A percentile compares a stretch with the other conserved stretches of the same genome.
These are phyloP conservation scores for Tokudaia tokunoshimensis DNA, from an alignment of 2,797 vertebrate genomes.

Conservation along the genomic window DNA sequence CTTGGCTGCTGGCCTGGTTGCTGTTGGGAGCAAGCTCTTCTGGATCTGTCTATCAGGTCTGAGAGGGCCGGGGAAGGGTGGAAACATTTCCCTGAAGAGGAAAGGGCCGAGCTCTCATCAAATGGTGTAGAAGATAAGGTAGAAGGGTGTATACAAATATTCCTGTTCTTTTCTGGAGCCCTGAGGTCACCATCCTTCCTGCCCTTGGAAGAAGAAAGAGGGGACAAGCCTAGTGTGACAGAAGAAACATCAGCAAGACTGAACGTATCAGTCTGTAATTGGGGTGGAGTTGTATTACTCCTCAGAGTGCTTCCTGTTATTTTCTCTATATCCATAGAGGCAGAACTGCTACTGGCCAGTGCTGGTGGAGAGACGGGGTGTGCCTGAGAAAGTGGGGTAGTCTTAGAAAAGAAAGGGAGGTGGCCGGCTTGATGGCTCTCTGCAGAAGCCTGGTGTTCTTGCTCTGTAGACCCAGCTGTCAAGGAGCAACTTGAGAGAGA, in stretches of 20 bases:
- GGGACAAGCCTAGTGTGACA: conserved; percentile 12
- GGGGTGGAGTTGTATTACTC: conserved; percentile 66
- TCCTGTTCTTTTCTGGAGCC: conserved; percentile 80
- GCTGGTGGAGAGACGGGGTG: conserved; percentile 73
- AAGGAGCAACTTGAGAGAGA: conserved; percentile 84
- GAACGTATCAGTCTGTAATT: conserved; percentile 13
- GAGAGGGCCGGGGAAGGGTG: conserved; percentile 73
- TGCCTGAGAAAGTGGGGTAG: background rate
- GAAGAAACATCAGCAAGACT: conserved; percentile 52
- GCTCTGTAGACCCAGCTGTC: conserved; percentile 73
- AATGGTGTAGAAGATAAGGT: conserved; percentile 74
- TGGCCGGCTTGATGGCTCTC: conserved; percentile 43
- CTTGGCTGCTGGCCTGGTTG: background rate
- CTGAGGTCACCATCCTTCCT: conserved; percentile 35
- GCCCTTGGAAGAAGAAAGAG: conserved; percentile 74
- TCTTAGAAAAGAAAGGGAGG: conserved; percentile 65
- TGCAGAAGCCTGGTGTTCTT: conserved; percentile 70
- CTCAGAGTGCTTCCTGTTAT: conserved; percentile 56
- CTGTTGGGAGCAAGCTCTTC: conserved; percentile 35
- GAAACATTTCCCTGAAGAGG: conserved; percentile 74
- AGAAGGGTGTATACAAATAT: conserved; percentile 79
- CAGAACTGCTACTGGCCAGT: background rate
- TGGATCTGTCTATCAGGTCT: conserved; percentile 73
- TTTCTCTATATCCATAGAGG: conserved; percentile 70
- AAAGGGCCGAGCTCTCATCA: conserved; percentile 40